Conservation (phyloP, 1,140 invertebrate genomes). For the Aphaenogaster rudis region DNA sequence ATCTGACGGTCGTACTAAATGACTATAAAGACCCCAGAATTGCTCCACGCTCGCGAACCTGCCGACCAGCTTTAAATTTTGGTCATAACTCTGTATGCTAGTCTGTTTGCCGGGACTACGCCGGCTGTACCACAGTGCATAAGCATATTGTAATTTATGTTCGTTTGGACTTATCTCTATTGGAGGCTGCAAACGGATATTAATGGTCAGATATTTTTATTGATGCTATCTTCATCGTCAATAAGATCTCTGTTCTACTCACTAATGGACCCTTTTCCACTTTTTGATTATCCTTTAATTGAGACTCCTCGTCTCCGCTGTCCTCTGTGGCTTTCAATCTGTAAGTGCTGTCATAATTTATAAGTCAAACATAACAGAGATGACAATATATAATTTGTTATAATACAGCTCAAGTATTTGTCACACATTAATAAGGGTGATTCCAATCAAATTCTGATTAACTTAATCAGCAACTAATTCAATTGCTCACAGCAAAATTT, state of each 20-base stretch:
- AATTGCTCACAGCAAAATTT: neutral
- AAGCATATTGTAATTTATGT: slow-evolving; percentile 95
- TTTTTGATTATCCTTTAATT: slow-evolving; percentile 84
- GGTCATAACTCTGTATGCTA: slow-evolving; percentile 90
- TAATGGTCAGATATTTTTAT: slow-evolving; percentile 27
- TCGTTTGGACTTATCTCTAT: slow-evolving; percentile 92
- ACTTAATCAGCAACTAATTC: neutral
- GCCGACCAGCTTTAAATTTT: slow-evolving; percentile 92
- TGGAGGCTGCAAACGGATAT: slow-evolving; percentile 84
- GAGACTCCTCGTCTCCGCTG: slow-evolving; percentile 88
- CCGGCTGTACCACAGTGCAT: slow-evolving; percentile 96
- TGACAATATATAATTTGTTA: neutral
- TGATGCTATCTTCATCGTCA: slow-evolving; percentile 13
- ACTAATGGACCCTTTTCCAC: slow-evolving; percentile 84
- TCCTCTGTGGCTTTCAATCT: slow-evolving; percentile 88
- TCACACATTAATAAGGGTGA: neutral
- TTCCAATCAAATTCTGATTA: neutral
- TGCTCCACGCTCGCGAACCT: slow-evolving; percentile 97
- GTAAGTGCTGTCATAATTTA: slow-evolving; percentile 72
- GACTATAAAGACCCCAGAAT: slow-evolving; percentile 98
- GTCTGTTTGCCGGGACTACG: slow-evolving; percentile 90
- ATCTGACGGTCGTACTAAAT: slow-evolving; percentile 95
- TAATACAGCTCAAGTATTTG: neutral
- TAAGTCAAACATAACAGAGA: neutral
- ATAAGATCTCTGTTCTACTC: slow-evolving; percentile 65